phyloP scores from a whole-genome alignment of 2,113 vertebrate species.

The Columba janthina region DNA sequence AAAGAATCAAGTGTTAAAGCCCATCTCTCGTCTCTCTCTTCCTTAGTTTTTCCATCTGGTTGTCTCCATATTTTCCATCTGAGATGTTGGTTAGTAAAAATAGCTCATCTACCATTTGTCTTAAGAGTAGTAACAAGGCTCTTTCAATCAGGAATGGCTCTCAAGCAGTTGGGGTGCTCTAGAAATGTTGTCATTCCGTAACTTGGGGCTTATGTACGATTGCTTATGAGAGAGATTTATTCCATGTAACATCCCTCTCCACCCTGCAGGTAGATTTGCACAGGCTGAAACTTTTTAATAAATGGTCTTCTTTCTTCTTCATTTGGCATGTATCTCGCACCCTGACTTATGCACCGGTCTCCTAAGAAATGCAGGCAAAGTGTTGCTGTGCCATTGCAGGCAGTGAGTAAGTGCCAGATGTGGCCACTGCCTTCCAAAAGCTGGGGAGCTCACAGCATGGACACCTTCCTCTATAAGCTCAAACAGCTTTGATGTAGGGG shows the following conservation, averaged over 20 bases:
- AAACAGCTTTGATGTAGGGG: background rate
- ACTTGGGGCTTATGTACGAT: background rate
- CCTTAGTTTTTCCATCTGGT: background rate
- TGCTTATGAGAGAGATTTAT: background rate
- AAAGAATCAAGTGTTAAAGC: background rate
- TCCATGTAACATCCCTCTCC: background rate
- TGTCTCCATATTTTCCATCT: background rate
- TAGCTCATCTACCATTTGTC: background rate
- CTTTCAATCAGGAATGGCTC: background rate
- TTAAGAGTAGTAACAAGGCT: background rate
- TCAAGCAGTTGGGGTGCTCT: background rate
- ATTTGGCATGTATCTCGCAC: background rate
- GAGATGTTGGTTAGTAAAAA: background rate
- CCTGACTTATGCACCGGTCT: background rate
- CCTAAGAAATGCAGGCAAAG: background rate
- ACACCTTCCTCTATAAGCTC: background rate
- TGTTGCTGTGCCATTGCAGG: rapidly evolving
- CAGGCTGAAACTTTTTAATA: background rate
- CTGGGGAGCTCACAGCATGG: background rate
- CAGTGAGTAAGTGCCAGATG: rapidly evolving
- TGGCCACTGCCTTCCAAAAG: background rate
- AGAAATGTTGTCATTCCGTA: background rate
- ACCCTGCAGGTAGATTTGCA: background rate
- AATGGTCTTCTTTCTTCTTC: background rate
- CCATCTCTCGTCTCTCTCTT: background rate